Evolutionary conservation across 2,888 invertebrate genomes (phyloP), one percentile per base, ranked within the genome.

Genomic region (Arctia plantaginis): DNA sequence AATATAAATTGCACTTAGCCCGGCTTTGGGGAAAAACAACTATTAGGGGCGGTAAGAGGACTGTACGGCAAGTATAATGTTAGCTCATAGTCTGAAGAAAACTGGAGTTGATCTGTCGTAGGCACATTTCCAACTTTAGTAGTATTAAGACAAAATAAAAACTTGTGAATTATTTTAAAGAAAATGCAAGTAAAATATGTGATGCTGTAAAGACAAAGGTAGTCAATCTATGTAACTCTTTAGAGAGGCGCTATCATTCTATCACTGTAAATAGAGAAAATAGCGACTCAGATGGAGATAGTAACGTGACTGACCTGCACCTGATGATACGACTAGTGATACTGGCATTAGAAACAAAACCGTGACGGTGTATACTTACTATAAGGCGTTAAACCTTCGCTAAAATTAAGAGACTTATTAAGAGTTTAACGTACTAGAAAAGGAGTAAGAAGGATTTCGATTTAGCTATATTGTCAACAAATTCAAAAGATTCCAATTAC

Each of bases 1-100:
- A 94, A 95, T 94, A 93, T 93, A 94, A 94, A 94, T 94, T 93
- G 93, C 92, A 93, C 94, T 93, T 93, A 92, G 92, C 87, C 83
- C 80, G 81, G 82, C 85, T 89, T 83, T 84, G 84, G 86, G 89
- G 91, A 90, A 93, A 93, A 94, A 92, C 91, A 91, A 92, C 92
- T 92, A 91, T 87, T 88, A 88, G 81, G 76, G 77, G 76, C 73
- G 81, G 79, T 82, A 77, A 80, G 80, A 77, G 81, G 75, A 79
- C 79, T 77, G 82, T 83, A 75, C 73, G 79, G 73, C 74, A 74
- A 77, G 71, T 75, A 81, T 80, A 82, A 86, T 85, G 84, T 78
- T 82, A 80, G 80, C 78, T 81, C 80, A 80, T 85, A 79, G 82
- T 71, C 77, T n/a, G n/a, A 8, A n/a, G n/a, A 3, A 0, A 51